Conservation (phyloP, 2,888 invertebrate genomes). For the Esperia sulphurella region DNA sequence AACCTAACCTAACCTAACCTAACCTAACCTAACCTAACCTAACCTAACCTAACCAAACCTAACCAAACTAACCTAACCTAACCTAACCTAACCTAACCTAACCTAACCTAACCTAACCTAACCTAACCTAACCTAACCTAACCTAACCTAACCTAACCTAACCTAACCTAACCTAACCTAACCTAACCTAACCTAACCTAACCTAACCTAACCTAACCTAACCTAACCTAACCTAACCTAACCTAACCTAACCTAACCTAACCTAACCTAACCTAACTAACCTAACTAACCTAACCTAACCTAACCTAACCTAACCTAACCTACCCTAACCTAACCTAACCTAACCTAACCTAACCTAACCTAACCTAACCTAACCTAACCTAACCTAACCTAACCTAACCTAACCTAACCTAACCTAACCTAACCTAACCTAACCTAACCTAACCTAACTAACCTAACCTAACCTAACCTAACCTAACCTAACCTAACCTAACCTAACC, state of each 20-base stretch:
- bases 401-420: slow-evolving; percentile 20
- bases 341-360: slow-evolving; percentile 17
- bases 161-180: slow-evolving; percentile 16
- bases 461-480: slow-evolving; percentile 7
- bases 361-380: slow-evolving; percentile 18
- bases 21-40: slow-evolving; percentile 16
- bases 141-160: slow-evolving; percentile 17
- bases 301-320: slow-evolving; percentile 15
- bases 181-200: slow-evolving; percentile 16
- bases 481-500: slow-evolving; percentile 6
- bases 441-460: slow-evolving; percentile 13
- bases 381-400: slow-evolving; percentile 23
- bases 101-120: slow-evolving; percentile 16
- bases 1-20: slow-evolving; percentile 16
- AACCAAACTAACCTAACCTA: slow-evolving; percentile 15
- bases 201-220: slow-evolving; percentile 16
- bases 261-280: slow-evolving; percentile 15
- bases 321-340: slow-evolving; percentile 17
- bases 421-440: slow-evolving; percentile 19
- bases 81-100: slow-evolving; percentile 16
- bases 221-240: slow-evolving; percentile 16
- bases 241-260: slow-evolving; percentile 17
- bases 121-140: slow-evolving; percentile 16
- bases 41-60: slow-evolving; percentile 16
- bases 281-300: slow-evolving; percentile 12